Base-by-base conservation (phyloP, 2,888 invertebrate genomes). In the Copidosoma aretas region DNA sequence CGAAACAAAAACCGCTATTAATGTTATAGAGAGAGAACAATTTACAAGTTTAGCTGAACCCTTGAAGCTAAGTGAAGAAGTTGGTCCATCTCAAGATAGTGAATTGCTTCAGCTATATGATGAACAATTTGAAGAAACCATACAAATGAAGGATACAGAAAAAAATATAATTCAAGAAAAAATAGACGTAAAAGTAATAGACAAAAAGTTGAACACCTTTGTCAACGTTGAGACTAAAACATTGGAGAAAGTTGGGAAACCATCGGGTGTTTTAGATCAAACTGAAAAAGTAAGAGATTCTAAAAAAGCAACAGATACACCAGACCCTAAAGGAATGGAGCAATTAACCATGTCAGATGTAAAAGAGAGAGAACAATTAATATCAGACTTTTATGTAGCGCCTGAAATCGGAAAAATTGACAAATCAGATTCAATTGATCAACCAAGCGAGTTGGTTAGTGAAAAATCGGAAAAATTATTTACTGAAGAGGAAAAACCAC, bases 1-100 rank as follows among this genome's bases (percentile, higher is more conserved):
- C 12, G 74, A 74, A 56, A 71, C 67, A 1, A 71, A 71, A 51
- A 63, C 67, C 10, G 67, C 71, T 15, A 54, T 70, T 1, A 73
- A 73, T 39, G 73, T 68, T 10, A 69, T 71, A 19, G 62, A 65
- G 51, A 53, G 64, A 14, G 67, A 71, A n/a, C 51, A 62, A 41
- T 71, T 67, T 32, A 63, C 63, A 53, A 67, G 58, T 15, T 43
- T 70, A 8, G 68, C 65, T 14, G 65, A 70, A 14, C 58, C 61
- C 32, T 51, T 66, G 8, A 39, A 71, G 19, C 58, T 58, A 0
- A 51, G 21, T 22, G 51, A 52, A 21, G 21, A 14, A 21, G 32
- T n/a, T 19, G 24, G 46, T 24, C 24, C 25, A 14, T 39, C 66
- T 1, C 54, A 62, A 1, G 62, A 64, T 5, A 46, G 19, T 5